Evolutionary conservation across 2,888 invertebrate genomes (phyloP), one percentile per base, ranked within the genome.

Genomic region (Corythucha ciliata): DNA sequence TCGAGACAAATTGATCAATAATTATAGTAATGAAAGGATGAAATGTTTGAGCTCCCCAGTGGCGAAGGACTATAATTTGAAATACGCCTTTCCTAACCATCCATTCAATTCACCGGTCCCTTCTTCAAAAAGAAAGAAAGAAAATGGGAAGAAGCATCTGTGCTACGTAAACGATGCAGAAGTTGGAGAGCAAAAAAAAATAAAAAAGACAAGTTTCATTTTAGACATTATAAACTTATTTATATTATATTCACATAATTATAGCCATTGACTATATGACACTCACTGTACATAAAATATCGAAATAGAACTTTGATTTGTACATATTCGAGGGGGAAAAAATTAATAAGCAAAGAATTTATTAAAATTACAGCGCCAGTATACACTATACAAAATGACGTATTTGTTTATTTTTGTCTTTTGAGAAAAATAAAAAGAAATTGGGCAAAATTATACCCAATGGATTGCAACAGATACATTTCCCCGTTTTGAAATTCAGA

Each of bases 171-270:
- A 29, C 8, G 29, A 47, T 16, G 24, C 22, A 25, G 24, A 26
- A 26, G 24, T 47, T 21, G 34, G 12, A n/a, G 24, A 24, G 20
- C 24, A 34, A 47, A 47, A 32, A 7, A 16, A 32, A 46, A 47
- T 12, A 34, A 20, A 25, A 40, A 33, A 29, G 8, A 33, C 14
- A 33, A 18, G 33, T 33, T 33, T 33, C 33, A 16, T 29, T 49
- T 41, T 56, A 50, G 54, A 57, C 54, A 57, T 58, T 59, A 59
- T 59, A 59, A 59, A 59, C 59, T 59, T 59, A 59, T 58, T 57
- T 60, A 55, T 60, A 60, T 55, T 58, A 56, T 60, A 60, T 60
- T 60, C 59, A 60, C 59, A 60, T 60, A 58, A 57, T 39, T 55
- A 57, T 58, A 58, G 58, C 58, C 59, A 57, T 51, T 55, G 59